Base-by-base conservation (phyloP, 2,113 vertebrate species). In the Thinocorus orbignyianus region DNA sequence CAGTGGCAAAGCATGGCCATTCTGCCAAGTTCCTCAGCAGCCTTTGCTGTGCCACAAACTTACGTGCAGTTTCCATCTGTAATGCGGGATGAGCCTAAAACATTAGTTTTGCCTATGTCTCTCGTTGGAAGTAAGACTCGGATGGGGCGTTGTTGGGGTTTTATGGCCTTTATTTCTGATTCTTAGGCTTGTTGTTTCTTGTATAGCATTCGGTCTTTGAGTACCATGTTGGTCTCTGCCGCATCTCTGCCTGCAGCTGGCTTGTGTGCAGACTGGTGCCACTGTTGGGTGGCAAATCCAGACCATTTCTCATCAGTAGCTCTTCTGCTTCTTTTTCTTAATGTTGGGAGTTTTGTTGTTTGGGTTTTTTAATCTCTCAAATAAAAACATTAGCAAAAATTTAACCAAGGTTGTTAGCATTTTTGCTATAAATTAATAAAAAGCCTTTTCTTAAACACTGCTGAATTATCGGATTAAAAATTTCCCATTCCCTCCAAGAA, bases 261-360 rank as follows among this genome's bases (percentile, higher is more conserved):
- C 87, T 94, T 93, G 80, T 87, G 93, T 92, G 95, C 95, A 96
- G 93, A 88, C 83, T 88, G 85, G 49, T 93, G 88, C 92, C 83
- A 5, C 89, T 39, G 49, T 23, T n/a, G 82, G 86, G 95, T 54
- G 96, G 96, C 83, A 93, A 92, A 91, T 85, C 83, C 93, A 92
- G 81, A 91, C 92, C 88, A 76, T 76, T 89, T 79, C 95, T 93
- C 86, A 80, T 84, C 2, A 3, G 88, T 96, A 94, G 90, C 82
- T 86, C 88, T 93, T 96, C 93, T 91, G 92, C 92, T 96, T 97
- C 86, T 93, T 94, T 94, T 96, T 93, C 83, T 94, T 97, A 94
- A 96, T 95, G 95, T 93, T 86, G 95, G 96, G 96, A 97, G 89
- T 95, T 96, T 96, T 96, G 89, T 96, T 97, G 96, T 97, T 97